Evolutionary conservation across 2,797 vertebrate genomes (phyloP).

Genomic region (Phataginus tricuspis): DNA sequence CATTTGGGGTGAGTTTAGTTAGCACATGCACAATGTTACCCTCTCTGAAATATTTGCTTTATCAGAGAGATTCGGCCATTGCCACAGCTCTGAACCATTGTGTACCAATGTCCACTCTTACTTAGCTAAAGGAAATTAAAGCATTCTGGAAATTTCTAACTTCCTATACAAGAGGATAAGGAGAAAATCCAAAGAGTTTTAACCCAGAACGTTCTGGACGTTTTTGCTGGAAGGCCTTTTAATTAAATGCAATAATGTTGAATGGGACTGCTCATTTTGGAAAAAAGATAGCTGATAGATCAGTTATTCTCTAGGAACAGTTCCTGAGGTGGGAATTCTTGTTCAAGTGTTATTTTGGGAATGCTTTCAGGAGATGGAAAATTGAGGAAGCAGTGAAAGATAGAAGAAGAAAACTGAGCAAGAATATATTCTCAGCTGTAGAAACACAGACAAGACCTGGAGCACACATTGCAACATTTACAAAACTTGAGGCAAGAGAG

Average conservation of each 20-base stretch:
- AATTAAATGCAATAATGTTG: not conserved
- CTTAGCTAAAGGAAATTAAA: not conserved
- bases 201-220: not conserved
- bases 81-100: too few species aligned
- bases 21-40: not conserved
- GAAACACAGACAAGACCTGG: not conserved
- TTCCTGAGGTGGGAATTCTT: not conserved
- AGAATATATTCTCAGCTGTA: not conserved
- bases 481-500: not conserved
- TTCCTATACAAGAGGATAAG: not conserved
- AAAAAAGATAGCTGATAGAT: not conserved
- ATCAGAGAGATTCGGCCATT: not conserved
- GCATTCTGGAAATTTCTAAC: not conserved
- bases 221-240: not conserved
- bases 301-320: not conserved
- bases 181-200: not conserved
- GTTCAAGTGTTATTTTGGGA: not conserved
- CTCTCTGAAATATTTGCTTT: not conserved
- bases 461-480: not conserved
- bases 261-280: not conserved
- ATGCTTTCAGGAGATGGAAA: not conserved
- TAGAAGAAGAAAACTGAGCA: not conserved
- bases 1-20: not conserved
- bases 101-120: not conserved
- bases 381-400: not conserved